These are phyloP conservation scores for Pseudomyrmex flavicornis DNA, from an alignment of 1,140 invertebrate species.

Conservation along the genomic window DNA sequence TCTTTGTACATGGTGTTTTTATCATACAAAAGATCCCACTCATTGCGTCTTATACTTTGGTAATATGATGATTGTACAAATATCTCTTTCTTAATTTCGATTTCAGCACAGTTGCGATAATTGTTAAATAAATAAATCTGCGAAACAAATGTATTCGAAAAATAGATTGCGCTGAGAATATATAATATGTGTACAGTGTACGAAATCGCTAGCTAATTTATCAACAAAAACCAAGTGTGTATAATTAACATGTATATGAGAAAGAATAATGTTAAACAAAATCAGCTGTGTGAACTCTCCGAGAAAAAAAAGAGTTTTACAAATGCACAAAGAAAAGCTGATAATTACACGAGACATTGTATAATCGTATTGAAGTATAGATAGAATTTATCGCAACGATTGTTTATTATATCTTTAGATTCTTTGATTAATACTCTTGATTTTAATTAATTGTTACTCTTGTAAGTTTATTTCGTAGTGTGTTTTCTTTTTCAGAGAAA, in stretches of 20 bases:
- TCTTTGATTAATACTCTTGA: too few relatives aligned
- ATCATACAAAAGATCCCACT: background rate
- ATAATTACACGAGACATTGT: slow-evolving; percentile 22
- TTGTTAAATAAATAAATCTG: background rate
- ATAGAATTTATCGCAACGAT: too few relatives aligned
- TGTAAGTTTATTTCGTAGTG: too few relatives aligned
- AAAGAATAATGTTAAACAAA: slow-evolving; percentile 31
- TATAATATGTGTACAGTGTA: slow-evolving; percentile 43
- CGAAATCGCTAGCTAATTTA: background rate
- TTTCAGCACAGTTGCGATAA: slow-evolving; percentile 33
- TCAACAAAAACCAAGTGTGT: slow-evolving; percentile 21
- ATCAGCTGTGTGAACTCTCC: background rate
- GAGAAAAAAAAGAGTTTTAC: background rate
- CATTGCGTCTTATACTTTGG: slow-evolving; percentile 31
- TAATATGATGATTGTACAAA: slow-evolving; percentile 33
- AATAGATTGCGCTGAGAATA: slow-evolving; percentile 30
- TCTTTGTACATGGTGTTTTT: background rate
- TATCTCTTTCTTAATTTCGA: slow-evolving; percentile 41
- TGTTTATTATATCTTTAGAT: too few relatives aligned
- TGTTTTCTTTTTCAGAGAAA: too few relatives aligned
- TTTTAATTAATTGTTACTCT: too few relatives aligned
- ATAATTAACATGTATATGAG: slow-evolving; percentile 36
- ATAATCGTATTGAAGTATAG: background rate
- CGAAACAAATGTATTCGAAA: slow-evolving; percentile 7
- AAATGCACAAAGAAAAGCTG: background rate